Evolutionary conservation across 1,140 invertebrate genomes (phyloP), one percentile per base, ranked within the genome.

Genomic region (Drosophila subpulchrella): DNA sequence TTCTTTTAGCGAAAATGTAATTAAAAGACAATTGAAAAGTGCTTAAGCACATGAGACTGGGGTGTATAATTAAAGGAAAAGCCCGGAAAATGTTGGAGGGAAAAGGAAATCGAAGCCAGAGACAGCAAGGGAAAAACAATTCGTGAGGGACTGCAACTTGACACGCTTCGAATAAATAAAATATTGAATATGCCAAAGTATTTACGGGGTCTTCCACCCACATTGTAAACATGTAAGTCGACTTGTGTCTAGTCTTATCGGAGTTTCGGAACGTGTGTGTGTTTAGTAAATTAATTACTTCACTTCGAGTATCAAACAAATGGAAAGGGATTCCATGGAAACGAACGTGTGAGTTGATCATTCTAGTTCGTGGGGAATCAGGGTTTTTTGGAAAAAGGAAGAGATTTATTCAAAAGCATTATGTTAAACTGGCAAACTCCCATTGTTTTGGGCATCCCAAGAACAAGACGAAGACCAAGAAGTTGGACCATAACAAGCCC

Each of bases 231-330:
- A 30, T 62, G 54, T 47, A 27, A 50, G 47, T 32, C 8, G 47
- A 30, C 27, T 34, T n/a, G n/a, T n/a, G 20, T 10, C 27, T 17
- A 15, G 24, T n/a, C 32, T 34, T 34, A 17, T 24, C 48, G n/a
- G 3, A 36, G 42, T 48, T 36, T 36, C 42, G 39, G 75, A 41
- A 57, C 66, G 55, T 77, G 73, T 63, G 61, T 73, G 58, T 47
- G 50, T 70, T 78, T 75, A 57, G 74, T 62, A 86, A 86, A 85
- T 85, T 81, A 85, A 85, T 86, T 86, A 86, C 78, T 81, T 78
- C 59, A 81, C 61, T 75, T 75, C 51, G 70, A 72, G 44, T 55
- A 55, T 44, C 47, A 60, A 54, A 24, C 27, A 13, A 46, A 53
- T 20, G 41, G 27, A 24, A 36, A 12, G 54, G 34, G 10, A 36